Evolutionary conservation across 2,797 vertebrate species (phyloP).

Genomic region (Cetoscarus ocellatus): DNA sequence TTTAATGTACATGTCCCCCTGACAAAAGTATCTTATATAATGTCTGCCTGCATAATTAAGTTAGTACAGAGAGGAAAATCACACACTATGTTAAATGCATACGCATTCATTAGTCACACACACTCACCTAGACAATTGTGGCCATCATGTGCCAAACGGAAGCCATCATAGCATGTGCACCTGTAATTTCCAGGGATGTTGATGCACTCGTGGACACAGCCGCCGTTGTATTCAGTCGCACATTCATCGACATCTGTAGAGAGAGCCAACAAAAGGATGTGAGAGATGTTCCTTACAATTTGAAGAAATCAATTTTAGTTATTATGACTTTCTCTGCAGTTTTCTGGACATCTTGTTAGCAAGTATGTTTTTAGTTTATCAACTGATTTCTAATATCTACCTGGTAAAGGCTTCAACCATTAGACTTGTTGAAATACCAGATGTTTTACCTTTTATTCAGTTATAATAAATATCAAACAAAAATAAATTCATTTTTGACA

Average conservation of each 20-base stretch:
- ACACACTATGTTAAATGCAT: conserved; percentile 8
- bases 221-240: conserved; percentile 87
- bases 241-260: conserved; percentile 80
- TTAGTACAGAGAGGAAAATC: background rate
- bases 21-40: conserved; percentile 37
- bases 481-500: no score
- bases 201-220: conserved; percentile 96
- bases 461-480: no score
- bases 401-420: no score
- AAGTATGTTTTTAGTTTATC: no score
- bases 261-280: conserved; percentile 14
- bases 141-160: conserved; percentile 95
- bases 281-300: background rate
- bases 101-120: conserved; percentile 14
- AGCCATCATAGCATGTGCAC: conserved; percentile 97
- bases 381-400: no score
- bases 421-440: no score
- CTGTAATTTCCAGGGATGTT: conserved; percentile 97
- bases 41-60: conserved; percentile 31
- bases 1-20: conserved; percentile 34
- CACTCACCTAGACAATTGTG: conserved; percentile 98
- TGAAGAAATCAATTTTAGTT: no score
- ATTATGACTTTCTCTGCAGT: no score
- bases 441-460: no score
- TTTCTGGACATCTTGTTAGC: no score